Evolutionary conservation across 2,888 invertebrate genomes (phyloP), one percentile per base, ranked within the genome.

Genomic region (Leptothorax acervorum): DNA sequence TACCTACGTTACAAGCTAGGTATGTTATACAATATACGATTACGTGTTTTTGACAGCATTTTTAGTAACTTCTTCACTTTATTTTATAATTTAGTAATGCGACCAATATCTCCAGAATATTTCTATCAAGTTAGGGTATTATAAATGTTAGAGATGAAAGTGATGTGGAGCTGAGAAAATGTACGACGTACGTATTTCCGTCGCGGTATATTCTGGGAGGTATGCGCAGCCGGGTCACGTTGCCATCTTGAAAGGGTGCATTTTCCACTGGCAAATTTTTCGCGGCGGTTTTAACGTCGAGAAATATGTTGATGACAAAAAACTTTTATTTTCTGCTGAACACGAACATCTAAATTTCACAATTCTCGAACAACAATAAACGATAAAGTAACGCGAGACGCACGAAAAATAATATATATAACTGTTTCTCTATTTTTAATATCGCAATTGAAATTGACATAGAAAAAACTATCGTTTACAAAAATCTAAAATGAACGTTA

Each of bases 201-300:
- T 92, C 92, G 85, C 86, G 88, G 90, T 91, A 85, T 92, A 92
- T 92, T 92, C 92, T 91, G 86, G 92, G 92, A 92, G 89, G 90
- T 90, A 92, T 92, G 92, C 90, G 39, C 76, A 31, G 84, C 82
- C 71, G 75, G 57, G 82, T 74, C 66, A 15, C 78, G 84, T 82
- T 76, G 85, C 84, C 84, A 66, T 83, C 82, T 85, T 63, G 48
- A 82, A 86, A 76, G 87, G 82, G 86, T 86, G 84, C 63, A 60
- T 85, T 90, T 89, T 91, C 87, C 87, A 71, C 55, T 85, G 70
- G 82, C 83, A 65, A 85, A 88, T 84, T 89, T 83, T 66, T 83
- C 45, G 35, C 79, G 31, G 82, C 55, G 28, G 3, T 48, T 73
- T 62, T 51, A n/a, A 62, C 45, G 5, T 2, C 28, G 9, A 28